Evolutionary conservation across 2,797 vertebrate species (phyloP).

Genomic region (Nyctalus aviator): DNA sequence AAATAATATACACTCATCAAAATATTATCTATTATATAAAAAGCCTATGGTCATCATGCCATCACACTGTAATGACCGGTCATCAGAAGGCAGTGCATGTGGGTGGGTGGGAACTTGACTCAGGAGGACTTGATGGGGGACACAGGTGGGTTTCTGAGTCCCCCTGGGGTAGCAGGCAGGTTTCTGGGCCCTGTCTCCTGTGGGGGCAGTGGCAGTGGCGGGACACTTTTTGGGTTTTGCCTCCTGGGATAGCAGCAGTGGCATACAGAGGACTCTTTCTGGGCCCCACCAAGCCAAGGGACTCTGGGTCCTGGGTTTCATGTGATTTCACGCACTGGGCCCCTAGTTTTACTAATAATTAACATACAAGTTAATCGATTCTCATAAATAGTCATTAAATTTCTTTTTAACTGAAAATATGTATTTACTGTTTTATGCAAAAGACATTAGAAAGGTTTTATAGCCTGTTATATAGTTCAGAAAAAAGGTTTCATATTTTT

Average conservation of each 20-base stretch:
- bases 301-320: too few species aligned
- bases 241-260: rapidly evolving
- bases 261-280: too few species aligned
- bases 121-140: too few species aligned
- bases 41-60: too few species aligned
- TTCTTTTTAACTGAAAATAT: conserved; percentile 77
- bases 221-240: too few species aligned
- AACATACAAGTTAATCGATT: conserved; percentile 81
- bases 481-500: conserved; percentile 26
- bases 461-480: conserved; percentile 29
- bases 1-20: conserved; percentile 75
- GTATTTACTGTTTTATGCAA: conserved; percentile 61
- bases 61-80: too few species aligned
- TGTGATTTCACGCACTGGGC: rapidly evolving
- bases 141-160: too few species aligned
- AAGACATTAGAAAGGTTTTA: conserved; percentile 68
- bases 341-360: conserved; percentile 65
- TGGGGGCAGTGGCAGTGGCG: rapidly evolving
- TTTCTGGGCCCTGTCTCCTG: too few species aligned
- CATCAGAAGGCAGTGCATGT: too few species aligned
- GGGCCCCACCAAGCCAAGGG: too few species aligned
- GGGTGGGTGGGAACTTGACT: too few species aligned
- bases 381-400: conserved; percentile 82
- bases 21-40: conserved; percentile 67
- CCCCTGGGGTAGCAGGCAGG: too few species aligned